Percentiles rank a stretch among this genome's conserved stretches.
phyloP scores from a whole-genome alignment of 2,888 invertebrate genomes.

The Tuta absoluta region DNA sequence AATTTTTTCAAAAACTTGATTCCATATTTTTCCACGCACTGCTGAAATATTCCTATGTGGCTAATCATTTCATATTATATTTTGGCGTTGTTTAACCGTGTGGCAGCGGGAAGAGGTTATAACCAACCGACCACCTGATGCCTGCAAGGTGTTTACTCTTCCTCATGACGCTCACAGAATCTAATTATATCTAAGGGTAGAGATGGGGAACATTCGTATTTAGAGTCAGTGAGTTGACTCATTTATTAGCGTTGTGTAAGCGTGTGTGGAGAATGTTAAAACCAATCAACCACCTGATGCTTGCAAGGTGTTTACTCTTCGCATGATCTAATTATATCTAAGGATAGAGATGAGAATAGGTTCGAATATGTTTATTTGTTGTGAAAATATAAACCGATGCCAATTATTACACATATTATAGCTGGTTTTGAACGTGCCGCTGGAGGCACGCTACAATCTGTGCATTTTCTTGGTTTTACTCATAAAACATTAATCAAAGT shows the following conservation, averaged over 20 bases:
- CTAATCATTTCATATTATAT: constrained; percentile 27
- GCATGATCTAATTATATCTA: neutral
- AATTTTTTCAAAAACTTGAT: neutral
- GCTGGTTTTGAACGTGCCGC: too few species aligned
- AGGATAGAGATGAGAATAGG: too few species aligned
- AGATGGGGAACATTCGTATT: neutral
- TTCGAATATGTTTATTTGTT: too few species aligned
- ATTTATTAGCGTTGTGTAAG: neutral
- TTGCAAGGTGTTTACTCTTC: neutral
- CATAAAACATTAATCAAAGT: too few species aligned
- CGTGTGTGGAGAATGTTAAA: too few species aligned
- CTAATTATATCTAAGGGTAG: constrained; percentile 28
- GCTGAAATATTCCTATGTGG: constrained; percentile 12
- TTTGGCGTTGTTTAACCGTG: constrained; percentile 17
- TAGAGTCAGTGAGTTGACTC: constrained; percentile 15
- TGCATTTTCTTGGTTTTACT: too few species aligned
- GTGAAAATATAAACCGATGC: too few species aligned
- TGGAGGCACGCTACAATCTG: too few species aligned
- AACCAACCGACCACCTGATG: constrained; percentile 27
- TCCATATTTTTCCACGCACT: neutral
- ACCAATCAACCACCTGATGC: too few species aligned
- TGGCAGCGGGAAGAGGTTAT: constrained; percentile 18
- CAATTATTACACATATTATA: too few species aligned
- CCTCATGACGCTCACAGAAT: constrained; percentile 24
- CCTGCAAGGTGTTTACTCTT: constrained; percentile 29